Base-by-base conservation (phyloP, 2,113 vertebrate genomes). In the Pachyramphus minor region DNA sequence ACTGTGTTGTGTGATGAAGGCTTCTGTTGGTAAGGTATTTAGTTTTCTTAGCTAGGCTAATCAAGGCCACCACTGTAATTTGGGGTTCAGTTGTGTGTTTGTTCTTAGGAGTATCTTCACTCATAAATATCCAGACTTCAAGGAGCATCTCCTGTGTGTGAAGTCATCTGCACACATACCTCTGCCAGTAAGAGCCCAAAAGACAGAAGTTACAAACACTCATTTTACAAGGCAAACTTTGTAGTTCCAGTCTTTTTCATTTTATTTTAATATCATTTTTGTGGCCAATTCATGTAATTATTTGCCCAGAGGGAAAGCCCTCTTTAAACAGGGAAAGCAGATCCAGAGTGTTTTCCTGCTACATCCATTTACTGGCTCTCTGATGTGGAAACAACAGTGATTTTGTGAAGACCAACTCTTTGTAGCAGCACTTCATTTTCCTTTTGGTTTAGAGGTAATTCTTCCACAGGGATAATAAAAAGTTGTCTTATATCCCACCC, bases 371-470 rank as follows among this genome's bases (percentile, higher is more conserved):
- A 14, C 73, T 86, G 64, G 6, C 52, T 67, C 66, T 93, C 75
- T 92, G 73, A 84, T 86, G 64, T 88, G 83, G 83, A 71, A 56
- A 87, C 67, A 89, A 31, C 72, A 74, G 44, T 67, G 79, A 69
- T 80, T 94, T 91, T 86, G 90, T 74, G 67, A 90, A 77, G 78
- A 90, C 17, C 72, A 89, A 44, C 55, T 92, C 79, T 90, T 76
- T 6, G 0, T 47, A 50, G 82, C 93, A 74, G 42, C 42, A 56
- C 79, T 52, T 86, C 73, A 45, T 91, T 90, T 95, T 88, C 67
- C 67, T 91, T 90, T 88, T 89, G 72, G 88, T 90, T 95, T 92
- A 86, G 83, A 92, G 68, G 44, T 95, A 84, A 83, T 86, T 88
- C 39, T 75, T 90, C 55, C 68, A 47, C 15, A 42, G 63, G 82